phyloP scores from a whole-genome alignment of 2,113 vertebrate species.

The Oenanthe melanoleuca region DNA sequence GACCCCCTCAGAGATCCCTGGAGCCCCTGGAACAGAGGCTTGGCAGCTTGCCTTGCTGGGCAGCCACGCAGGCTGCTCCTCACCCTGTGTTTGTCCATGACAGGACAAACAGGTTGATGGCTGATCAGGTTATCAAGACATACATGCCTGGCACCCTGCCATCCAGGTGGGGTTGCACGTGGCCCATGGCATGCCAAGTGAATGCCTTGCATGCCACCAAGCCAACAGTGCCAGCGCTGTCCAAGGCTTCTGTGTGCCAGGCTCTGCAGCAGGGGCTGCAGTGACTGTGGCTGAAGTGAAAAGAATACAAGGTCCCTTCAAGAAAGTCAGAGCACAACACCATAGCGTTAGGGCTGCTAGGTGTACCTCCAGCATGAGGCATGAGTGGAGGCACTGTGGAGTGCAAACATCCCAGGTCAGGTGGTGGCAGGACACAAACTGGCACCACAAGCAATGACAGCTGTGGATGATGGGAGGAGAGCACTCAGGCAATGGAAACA shows the following conservation, averaged over 20 bases:
- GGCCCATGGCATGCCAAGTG: background rate
- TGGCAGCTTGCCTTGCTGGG: background rate
- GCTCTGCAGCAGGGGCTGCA: fast-evolving
- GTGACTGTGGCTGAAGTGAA: fast-evolving
- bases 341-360: background rate
- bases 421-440: fast-evolving
- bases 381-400: fast-evolving
- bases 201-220: constrained; percentile 46
- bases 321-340: background rate
- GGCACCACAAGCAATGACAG: background rate
- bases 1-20: background rate
- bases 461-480: background rate
- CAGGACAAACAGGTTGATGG: background rate
- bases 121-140: background rate
- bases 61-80: background rate
- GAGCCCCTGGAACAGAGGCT: background rate
- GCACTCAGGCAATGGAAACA: background rate
- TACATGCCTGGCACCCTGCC: background rate
- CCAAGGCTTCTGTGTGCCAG: background rate
- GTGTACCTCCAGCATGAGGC: fast-evolving
- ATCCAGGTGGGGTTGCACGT: constrained; percentile 32
- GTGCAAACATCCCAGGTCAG: background rate
- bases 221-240: background rate
- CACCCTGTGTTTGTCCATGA: background rate
- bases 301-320: background rate